Conservation (phyloP, 2,888 invertebrate genomes). For the Neocrepidodera transversa region DNA sequence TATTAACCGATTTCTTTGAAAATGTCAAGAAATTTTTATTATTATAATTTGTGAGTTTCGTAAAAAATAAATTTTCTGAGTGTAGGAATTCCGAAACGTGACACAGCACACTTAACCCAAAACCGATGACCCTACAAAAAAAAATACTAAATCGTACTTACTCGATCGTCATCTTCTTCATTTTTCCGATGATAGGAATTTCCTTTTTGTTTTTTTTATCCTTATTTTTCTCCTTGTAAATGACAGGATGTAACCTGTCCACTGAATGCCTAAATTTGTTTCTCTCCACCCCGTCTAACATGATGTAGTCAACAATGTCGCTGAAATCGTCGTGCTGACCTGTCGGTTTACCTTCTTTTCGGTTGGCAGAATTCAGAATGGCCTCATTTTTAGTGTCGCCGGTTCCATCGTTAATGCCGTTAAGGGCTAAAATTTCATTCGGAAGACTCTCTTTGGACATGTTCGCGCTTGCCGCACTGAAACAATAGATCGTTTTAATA, state of each 20-base stretch:
- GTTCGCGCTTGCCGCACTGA: conserved; percentile 55
- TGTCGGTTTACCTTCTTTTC: conserved; percentile 34
- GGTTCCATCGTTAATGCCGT: conserved; percentile 30
- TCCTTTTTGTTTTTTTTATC: conserved; percentile 61
- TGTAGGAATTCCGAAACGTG: too few relatives aligned
- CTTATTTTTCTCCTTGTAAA: conserved; percentile 61
- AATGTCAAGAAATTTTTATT: too few relatives aligned
- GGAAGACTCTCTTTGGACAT: conserved; percentile 58
- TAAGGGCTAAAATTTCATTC: conserved; percentile 42
- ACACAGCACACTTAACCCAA: not conserved
- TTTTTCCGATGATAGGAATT: conserved; percentile 75
- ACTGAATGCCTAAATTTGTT: conserved; percentile 63
- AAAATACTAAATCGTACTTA: conserved; percentile 54
- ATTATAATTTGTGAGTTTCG: too few relatives aligned
- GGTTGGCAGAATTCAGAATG: conserved; percentile 27
- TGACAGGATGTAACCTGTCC: conserved; percentile 63
- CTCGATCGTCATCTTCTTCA: conserved; percentile 65
- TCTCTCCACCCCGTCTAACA: conserved; percentile 63
- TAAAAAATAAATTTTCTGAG: too few relatives aligned
- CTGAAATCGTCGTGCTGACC: conserved; percentile 66
- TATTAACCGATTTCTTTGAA: too few relatives aligned
- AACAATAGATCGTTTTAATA: conserved; percentile 22
- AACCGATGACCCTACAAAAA: conserved; percentile 4
- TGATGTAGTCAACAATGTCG: conserved; percentile 65
- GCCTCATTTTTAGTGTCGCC: conserved; percentile 20